phyloP scores from a whole-genome alignment of 2,888 invertebrate species.

The Pediacus dermestoides region DNA sequence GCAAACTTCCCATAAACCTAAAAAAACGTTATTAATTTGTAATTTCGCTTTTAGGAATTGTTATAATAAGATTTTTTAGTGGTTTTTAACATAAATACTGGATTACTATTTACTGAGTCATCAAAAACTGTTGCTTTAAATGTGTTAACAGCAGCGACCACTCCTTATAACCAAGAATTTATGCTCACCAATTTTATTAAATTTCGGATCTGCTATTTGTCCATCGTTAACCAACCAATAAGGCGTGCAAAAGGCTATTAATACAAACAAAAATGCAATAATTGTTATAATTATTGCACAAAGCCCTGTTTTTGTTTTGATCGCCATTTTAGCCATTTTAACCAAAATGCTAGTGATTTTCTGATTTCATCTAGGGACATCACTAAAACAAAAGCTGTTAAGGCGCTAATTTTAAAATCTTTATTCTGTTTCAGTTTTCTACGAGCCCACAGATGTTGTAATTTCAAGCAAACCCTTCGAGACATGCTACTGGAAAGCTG shows the following conservation, averaged over 20 bases:
- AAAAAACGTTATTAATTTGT: constrained; percentile 30
- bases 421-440: constrained; percentile 69
- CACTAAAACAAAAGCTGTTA: neutral
- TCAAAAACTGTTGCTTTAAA: too few relatives aligned
- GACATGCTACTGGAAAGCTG: constrained; percentile 47
- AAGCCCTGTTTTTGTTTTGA: constrained; percentile 64
- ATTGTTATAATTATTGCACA: constrained; percentile 64
- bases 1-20: constrained; percentile 94
- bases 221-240: constrained; percentile 86
- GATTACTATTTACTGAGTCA: too few relatives aligned
- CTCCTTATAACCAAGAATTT: constrained; percentile 30
- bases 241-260: constrained; percentile 81
- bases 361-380: neutral
- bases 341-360: neutral
- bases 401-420: constrained; percentile 5
- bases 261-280: constrained; percentile 66
- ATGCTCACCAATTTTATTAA: constrained; percentile 70
- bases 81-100: too few relatives aligned
- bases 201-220: constrained; percentile 70
- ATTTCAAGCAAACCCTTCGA: constrained; percentile 71
- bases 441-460: constrained; percentile 82
- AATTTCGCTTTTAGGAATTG: too few relatives aligned
- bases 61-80: too few relatives aligned
- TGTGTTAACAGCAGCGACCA: constrained; percentile 25
- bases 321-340: constrained; percentile 49